These are phyloP conservation scores for Bruchidius siliquastri DNA, from an alignment of 2,888 invertebrate species.

Conservation along the genomic window DNA sequence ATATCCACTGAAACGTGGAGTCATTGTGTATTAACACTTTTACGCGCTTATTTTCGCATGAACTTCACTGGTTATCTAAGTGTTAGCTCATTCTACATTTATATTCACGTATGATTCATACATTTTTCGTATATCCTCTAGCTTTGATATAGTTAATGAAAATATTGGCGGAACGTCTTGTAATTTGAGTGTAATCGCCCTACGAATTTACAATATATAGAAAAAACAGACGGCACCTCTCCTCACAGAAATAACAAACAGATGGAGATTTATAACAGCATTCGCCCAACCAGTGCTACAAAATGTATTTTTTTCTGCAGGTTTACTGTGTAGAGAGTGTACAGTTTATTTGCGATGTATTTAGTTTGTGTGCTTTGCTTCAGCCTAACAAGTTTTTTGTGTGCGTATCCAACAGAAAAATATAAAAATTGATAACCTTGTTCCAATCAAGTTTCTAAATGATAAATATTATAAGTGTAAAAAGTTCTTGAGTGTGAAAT, in stretches of 20 bases:
- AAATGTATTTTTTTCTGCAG: not conserved
- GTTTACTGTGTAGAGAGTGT: not conserved
- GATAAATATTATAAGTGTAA: not conserved
- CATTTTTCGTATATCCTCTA: not conserved
- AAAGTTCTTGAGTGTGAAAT: not conserved
- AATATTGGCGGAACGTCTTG: not conserved
- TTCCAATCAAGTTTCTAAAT: not conserved
- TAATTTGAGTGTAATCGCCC: not conserved
- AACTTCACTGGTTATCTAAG: not conserved
- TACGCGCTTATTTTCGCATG: not conserved
- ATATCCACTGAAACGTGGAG: not conserved
- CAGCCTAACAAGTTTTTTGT: not conserved
- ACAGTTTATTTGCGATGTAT: not conserved
- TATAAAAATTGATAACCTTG: not conserved
- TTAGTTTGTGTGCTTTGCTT: not conserved
- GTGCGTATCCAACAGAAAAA: not conserved
- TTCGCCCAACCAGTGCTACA: not conserved
- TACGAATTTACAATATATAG: not conserved
- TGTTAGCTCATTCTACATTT: not conserved
- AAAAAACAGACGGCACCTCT: not conserved
- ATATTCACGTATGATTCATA: not conserved
- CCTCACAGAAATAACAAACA: not conserved
- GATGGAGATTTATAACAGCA: not conserved
- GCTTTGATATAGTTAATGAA: not conserved
- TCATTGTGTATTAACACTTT: not conserved